Percentiles rank a stretch among this genome's conserved stretches.
Evolutionary conservation across 2,113 vertebrate genomes (phyloP).

Genomic region (Tamias sibiricus): DNA sequence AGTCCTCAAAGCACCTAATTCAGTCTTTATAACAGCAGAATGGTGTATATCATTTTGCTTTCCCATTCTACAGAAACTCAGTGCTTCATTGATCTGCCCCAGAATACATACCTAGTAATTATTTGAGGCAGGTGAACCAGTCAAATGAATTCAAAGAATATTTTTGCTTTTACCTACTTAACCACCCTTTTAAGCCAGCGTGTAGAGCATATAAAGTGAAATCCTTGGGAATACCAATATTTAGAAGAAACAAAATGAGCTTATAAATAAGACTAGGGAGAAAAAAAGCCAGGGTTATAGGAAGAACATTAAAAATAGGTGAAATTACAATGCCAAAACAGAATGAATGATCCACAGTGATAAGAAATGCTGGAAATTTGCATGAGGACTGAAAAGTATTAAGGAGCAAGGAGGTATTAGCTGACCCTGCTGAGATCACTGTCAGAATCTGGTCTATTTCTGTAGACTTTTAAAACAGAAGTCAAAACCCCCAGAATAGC

Average conservation of each 20-base stretch:
- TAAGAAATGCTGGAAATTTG: background rate
- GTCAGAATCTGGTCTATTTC: background rate
- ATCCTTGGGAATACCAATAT: background rate
- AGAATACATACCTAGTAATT: background rate
- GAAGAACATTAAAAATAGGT: background rate
- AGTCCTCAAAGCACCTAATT: background rate
- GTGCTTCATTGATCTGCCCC: background rate
- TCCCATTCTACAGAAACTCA: background rate
- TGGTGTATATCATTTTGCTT: background rate
- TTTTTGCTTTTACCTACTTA: background rate
- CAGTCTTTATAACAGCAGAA: background rate
- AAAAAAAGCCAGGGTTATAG: background rate
- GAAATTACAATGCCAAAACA: background rate
- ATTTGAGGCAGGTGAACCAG: background rate
- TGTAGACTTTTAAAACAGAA: background rate
- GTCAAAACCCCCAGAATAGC: background rate
- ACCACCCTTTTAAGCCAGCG: background rate
- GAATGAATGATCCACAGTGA: background rate
- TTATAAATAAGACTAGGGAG: background rate
- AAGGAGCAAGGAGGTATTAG: background rate
- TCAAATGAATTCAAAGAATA: background rate
- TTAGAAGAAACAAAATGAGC: background rate
- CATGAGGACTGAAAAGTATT: background rate
- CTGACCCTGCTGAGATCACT: background rate
- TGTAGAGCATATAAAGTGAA: background rate